Percentiles rank a stretch among this genome's conserved stretches.
Conservation (phyloP, 1,140 invertebrate species). For the Leptonema lineaticorne region DNA sequence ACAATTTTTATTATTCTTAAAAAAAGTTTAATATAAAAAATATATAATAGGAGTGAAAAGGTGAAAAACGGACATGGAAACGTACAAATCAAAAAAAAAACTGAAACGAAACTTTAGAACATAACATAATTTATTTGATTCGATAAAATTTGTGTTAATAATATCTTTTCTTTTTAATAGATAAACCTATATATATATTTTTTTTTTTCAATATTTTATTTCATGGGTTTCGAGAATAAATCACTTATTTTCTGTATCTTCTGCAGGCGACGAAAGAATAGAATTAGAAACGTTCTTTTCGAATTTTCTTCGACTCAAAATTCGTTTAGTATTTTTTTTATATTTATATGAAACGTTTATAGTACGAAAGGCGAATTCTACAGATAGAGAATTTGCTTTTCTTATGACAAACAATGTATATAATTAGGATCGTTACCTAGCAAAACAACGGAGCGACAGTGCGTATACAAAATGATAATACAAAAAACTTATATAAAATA, state of each 20-base stretch:
- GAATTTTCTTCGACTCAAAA: slow-evolving; percentile 1
- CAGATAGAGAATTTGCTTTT: too few relatives aligned
- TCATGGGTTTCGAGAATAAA: slow-evolving; percentile 22
- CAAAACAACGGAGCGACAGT: slow-evolving; percentile 12
- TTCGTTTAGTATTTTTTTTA: too few relatives aligned
- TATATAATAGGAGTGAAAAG: too few relatives aligned
- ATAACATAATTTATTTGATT: slow-evolving; percentile 33
- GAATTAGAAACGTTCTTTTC: slow-evolving; percentile 12
- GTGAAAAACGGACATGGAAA: too few relatives aligned
- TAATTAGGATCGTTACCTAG: slow-evolving; percentile 1
- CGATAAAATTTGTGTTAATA: slow-evolving; percentile 34
- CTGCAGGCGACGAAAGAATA: slow-evolving; percentile 21
- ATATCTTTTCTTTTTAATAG: slow-evolving; percentile 32
- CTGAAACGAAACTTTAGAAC: slow-evolving; percentile 17
- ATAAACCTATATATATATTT: slow-evolving; percentile 31
- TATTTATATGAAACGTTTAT: too few relatives aligned
- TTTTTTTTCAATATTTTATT: too few relatives aligned
- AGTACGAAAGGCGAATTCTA: too few relatives aligned
- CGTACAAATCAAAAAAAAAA: neutral
- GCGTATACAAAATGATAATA: slow-evolving; percentile 15
- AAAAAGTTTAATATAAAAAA: too few relatives aligned
- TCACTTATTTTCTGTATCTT: slow-evolving; percentile 21
- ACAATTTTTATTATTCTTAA: too few relatives aligned
- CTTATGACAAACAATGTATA: neutral
- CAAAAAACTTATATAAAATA: slow-evolving; percentile 20